phyloP scores from a whole-genome alignment of 2,888 invertebrate species.

The Hipparchia sbordonii region DNA sequence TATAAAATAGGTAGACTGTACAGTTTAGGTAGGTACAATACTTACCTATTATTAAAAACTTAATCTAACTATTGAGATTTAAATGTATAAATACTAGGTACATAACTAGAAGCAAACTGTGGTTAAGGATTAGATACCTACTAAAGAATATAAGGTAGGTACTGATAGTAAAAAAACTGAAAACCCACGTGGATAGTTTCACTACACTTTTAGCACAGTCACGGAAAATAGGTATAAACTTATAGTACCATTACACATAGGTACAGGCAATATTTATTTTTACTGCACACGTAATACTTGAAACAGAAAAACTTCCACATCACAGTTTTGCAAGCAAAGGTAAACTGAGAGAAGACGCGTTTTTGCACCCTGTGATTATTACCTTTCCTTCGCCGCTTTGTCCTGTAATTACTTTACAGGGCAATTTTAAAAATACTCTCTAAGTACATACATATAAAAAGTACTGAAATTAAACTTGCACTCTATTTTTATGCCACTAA shows the following conservation, averaged over 20 bases:
- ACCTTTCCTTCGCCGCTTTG: constrained; percentile 63
- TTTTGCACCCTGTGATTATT: constrained; percentile 68
- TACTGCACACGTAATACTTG: constrained; percentile 16
- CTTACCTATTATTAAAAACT: no score
- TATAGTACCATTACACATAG: neutral
- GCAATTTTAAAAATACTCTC: constrained; percentile 58
- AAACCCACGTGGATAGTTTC: neutral
- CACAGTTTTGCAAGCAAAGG: constrained; percentile 54
- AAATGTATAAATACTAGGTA: no score
- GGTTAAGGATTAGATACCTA: no score
- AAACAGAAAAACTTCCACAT: constrained; percentile 40
- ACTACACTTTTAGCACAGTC: neutral
- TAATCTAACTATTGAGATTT: no score
- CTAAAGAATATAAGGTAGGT: no score
- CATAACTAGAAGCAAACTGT: no score
- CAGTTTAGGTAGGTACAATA: no score
- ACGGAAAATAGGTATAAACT: neutral
- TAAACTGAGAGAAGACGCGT: constrained; percentile 58
- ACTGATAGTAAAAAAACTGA: no score
- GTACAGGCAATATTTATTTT: constrained; percentile 8
- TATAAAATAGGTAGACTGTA: no score
- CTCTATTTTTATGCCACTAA: constrained; percentile 40
- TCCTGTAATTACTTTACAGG: constrained; percentile 70
- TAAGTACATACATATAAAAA: constrained; percentile 35
- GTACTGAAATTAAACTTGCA: constrained; percentile 31